These are phyloP conservation scores for Progne subis DNA, from an alignment of 2,113 vertebrate species.

Conservation along the genomic window DNA sequence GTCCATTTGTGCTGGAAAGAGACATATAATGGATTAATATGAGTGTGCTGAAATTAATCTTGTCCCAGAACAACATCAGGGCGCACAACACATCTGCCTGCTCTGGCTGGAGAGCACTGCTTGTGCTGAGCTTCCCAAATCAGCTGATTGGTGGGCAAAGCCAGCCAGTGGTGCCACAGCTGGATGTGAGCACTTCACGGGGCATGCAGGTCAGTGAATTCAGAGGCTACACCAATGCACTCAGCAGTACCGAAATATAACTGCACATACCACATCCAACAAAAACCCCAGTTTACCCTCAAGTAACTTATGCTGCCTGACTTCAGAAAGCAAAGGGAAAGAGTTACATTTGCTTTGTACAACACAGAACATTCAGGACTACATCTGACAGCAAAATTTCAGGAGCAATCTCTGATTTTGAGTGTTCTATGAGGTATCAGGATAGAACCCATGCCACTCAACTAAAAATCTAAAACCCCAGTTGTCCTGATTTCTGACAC, in stretches of 20 bases:
- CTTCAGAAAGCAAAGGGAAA: background rate
- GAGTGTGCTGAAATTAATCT: slow-evolving; percentile 69
- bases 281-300: background rate
- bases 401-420: background rate
- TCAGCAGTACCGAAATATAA: background rate
- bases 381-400: background rate
- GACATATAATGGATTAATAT: slow-evolving; percentile 76
- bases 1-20: slow-evolving; percentile 89
- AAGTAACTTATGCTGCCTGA: background rate
- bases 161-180: background rate
- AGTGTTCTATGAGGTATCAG: background rate
- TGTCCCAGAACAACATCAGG: slow-evolving; percentile 63
- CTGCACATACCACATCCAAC: background rate
- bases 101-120: background rate
- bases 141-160: background rate
- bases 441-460: background rate
- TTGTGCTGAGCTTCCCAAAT: background rate
- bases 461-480: background rate
- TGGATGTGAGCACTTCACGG: background rate
- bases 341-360: background rate
- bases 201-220: background rate
- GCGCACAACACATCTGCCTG: background rate
- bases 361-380: background rate
- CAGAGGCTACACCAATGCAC: background rate
- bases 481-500: background rate